A percentile compares a stretch with the other conserved stretches of the same genome.
phyloP scores from a whole-genome alignment of 1,140 invertebrate genomes.

The Patella vulgata region DNA sequence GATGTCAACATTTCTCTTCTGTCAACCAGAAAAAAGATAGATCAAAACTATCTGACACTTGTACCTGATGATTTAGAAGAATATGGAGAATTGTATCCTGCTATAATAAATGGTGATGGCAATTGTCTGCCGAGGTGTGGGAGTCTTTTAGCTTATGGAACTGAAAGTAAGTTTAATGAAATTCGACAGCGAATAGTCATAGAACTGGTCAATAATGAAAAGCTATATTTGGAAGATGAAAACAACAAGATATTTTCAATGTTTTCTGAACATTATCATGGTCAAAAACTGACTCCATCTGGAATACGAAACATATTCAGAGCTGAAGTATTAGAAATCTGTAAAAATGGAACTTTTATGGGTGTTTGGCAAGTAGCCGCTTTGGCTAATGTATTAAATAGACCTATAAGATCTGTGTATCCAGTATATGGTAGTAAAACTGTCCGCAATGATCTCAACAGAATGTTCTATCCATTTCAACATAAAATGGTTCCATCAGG shows the following conservation, averaged over 20 bases:
- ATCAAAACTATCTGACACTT: neutral
- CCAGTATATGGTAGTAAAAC: neutral
- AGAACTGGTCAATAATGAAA: no score
- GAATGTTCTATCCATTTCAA: neutral
- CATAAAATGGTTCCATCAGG: neutral
- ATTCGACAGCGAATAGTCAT: no score
- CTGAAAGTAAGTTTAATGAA: neutral
- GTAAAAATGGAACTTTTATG: neutral
- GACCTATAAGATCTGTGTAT: conserved; percentile 2
- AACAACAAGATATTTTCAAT: neutral
- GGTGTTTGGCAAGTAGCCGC: conserved; percentile 4
- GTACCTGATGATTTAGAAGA: neutral
- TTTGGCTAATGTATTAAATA: neutral
- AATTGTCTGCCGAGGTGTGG: neutral
- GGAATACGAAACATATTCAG: neutral
- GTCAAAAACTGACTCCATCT: neutral
- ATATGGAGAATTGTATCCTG: neutral
- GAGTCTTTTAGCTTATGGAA: neutral
- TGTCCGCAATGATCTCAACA: neutral
- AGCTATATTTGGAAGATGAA: neutral
- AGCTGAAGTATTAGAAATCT: neutral
- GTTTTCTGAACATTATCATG: no score
- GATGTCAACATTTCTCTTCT: neutral
- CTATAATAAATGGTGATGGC: conserved; percentile 2
- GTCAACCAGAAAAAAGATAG: neutral